Percentiles rank a stretch among this genome's conserved stretches.
These are phyloP conservation scores for Adineta ricciae DNA, from an alignment of 2,888 invertebrate genomes.

Conservation along the genomic window DNA sequence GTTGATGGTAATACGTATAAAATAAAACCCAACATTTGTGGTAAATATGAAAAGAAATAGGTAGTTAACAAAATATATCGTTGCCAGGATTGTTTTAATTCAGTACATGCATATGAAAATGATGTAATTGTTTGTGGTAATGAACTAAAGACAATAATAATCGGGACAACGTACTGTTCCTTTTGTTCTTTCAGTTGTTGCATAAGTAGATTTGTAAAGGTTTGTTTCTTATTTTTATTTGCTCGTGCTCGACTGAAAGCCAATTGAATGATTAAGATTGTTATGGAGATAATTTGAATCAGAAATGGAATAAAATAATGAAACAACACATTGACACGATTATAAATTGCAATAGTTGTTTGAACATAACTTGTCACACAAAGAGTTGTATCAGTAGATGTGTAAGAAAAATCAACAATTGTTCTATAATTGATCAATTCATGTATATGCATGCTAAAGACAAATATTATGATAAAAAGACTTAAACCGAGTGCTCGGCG, in stretches of 20 bases:
- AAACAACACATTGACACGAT: not conserved
- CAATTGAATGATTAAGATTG: not conserved
- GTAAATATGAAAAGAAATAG: too few relatives aligned
- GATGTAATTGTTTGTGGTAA: not conserved
- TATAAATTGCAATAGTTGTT: not conserved
- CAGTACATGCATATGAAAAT: not conserved
- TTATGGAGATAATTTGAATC: not conserved
- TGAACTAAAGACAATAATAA: not conserved
- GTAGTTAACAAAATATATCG: too few relatives aligned
- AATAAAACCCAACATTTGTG: too few relatives aligned
- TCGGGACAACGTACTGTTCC: not conserved
- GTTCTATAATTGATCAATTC: not conserved
- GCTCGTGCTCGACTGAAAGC: not conserved
- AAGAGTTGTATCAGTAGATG: not conserved
- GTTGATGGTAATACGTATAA: too few relatives aligned
- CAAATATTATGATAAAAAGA: not conserved
- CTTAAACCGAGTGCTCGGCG: not conserved
- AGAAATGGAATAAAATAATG: slow-evolving; percentile 12
- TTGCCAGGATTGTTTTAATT: not conserved
- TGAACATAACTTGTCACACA: not conserved
- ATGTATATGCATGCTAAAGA: not conserved
- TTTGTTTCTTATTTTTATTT: not conserved
- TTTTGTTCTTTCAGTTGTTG: not conserved
- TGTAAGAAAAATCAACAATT: not conserved
- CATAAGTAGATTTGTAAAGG: not conserved